Base-by-base conservation (phyloP, 2,888 invertebrate genomes). In the Trypoxylon attenuatum region DNA sequence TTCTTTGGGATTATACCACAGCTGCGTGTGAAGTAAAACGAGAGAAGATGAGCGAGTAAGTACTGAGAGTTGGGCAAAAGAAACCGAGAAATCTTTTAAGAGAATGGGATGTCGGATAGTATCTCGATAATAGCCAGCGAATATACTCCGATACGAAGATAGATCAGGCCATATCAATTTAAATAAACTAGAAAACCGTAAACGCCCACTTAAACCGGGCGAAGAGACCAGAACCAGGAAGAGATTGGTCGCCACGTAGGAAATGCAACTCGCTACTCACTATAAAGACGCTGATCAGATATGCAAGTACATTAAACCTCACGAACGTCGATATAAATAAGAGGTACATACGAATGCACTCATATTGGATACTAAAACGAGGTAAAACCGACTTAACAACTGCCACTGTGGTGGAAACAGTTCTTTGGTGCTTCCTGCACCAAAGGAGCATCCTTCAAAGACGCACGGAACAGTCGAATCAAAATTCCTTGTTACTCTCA, bases 141-240 rank as follows among this genome's bases (percentile, higher is more conserved):
- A 19, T n/a, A 21, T 47, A 54, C 43, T 43, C 54, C 54, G 45
- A 29, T 25, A 53, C 53, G 19, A 27, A 22, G 25, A 21, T n/a
- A 25, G 57, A 59, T 55, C 62, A 47, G 62, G 49, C 38, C 41
- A 45, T 55, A 69, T 59, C 69, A 38, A 69, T 63, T 63, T 58
- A 47, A 63, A 63, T 52, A 59, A 69, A 59, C 69, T 55, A 43
- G 55, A 51, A 59, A 53, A 55, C 58, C 43, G 54, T 67, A 62
- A 59, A 68, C 69, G 58, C 69, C 69, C 62, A 69, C 69, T 29
- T 64, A 50, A 27, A 33, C 18, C 39, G 51, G 8, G 22, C 42
- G 21, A 21, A 58, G 42, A 61, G 43, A 33, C 56, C 53, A 25
- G 19, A 27, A 39, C 53, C 49, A 52, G 64, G 56, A 56, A 64